Base-by-base conservation (phyloP, 2,113 vertebrate genomes). In the Barbus barbus region DNA sequence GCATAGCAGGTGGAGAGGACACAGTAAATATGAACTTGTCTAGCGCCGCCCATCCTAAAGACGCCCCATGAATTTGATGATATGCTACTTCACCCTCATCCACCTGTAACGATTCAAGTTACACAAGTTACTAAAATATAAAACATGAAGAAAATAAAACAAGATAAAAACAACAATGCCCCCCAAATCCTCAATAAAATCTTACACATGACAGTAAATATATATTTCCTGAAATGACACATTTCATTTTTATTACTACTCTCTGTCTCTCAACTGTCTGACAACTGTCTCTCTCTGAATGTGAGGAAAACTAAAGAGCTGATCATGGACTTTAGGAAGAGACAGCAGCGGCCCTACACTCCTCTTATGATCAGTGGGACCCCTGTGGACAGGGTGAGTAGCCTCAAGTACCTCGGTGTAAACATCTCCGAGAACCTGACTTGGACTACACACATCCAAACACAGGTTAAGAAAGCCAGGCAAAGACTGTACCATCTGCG, bases 21-120 rank as follows among this genome's bases (percentile, higher is more conserved):
- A 92, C 88, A 0, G 89, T 94, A 91, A 98, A 97, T 0, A 84
- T 94, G 88, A 97, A 95, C 20, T 92, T 94, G 90, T 98, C 96
- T 91, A 95, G 92, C 1, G 84, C 85, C 53, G 92, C 92, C 96
- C 97, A 97, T 44, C 84, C 92, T 46, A 94, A 78, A 36, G 92
- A 88, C 16, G 96, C 89, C 0, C 80, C 84, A 65, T 91, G 81
- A 44, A 85, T 88, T 63, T 97, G 97, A 60, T 97, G 89, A 86
- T 96, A 98, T 0, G 93, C 28, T 31, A 98, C 91, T 88, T 94
- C 86, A 84, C 92, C 93, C 83, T 95, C 92, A 92, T 95, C 91
- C 26, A 98, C 91, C 97, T 98, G 91, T 36, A 38, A 90, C 28
- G 20, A 82, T 53, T 44, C 46, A 38, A 84, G 14, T 44, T 41